Percentiles rank a stretch among this genome's conserved stretches.
These are phyloP conservation scores for Girardia tigrina DNA, from an alignment of 2,888 invertebrate genomes.

Conservation along the genomic window DNA sequence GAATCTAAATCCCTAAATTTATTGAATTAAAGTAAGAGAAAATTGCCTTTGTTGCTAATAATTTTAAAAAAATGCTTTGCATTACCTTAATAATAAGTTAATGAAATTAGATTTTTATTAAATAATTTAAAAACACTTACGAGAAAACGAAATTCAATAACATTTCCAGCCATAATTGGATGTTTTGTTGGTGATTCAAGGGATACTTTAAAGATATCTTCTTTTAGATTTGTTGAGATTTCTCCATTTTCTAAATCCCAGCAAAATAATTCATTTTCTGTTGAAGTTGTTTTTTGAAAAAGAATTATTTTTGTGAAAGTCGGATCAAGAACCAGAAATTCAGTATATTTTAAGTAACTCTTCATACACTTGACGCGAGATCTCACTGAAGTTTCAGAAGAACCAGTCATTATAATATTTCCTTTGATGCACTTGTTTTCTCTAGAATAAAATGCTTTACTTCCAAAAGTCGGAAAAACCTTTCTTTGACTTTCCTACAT, in stretches of 20 bases:
- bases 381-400: neutral
- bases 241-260: neutral
- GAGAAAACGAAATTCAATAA: neutral
- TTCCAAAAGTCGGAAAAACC: neutral
- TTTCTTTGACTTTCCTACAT: slow-evolving; percentile 2
- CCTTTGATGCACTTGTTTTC: neutral
- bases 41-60: no score
- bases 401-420: neutral
- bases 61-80: no score
- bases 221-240: neutral
- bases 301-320: neutral
- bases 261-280: neutral
- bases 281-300: neutral
- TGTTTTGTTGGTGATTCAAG: neutral
- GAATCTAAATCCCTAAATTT: no score
- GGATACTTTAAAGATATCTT: no score
- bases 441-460: neutral
- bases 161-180: neutral
- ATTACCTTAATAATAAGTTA: no score
- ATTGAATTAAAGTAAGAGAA: no score
- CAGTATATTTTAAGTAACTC: neutral
- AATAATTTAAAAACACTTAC: neutral
- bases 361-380: neutral
- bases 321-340: neutral
- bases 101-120: no score